phyloP scores from a whole-genome alignment of 1,140 invertebrate genomes.

The Drosophila subobscura region DNA sequence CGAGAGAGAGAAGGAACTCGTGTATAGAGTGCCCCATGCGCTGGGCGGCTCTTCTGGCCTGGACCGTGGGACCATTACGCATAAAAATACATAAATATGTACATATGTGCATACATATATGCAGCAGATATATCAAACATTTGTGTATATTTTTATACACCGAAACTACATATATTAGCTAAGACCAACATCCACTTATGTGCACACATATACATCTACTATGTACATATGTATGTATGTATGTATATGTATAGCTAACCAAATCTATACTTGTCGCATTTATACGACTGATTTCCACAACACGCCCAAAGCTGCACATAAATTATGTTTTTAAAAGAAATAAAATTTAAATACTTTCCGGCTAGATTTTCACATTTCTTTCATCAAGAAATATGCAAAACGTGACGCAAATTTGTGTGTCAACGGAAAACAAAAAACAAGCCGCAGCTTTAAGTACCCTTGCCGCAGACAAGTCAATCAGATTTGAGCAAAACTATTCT shows the following conservation, averaged over 20 bases:
- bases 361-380: conserved; percentile 31
- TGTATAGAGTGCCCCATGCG: no score
- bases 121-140: no score
- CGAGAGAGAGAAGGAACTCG: no score
- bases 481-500: no score
- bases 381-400: conserved; percentile 20
- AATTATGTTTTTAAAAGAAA: conserved; percentile 42
- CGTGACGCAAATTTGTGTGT: conserved; percentile 51
- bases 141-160: no score
- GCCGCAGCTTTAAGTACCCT: no score
- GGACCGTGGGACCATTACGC: not conserved
- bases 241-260: conserved; percentile 22
- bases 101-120: not conserved
- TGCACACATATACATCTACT: no score
- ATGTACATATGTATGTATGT: conserved; percentile 13
- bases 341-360: conserved; percentile 41
- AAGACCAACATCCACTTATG: no score
- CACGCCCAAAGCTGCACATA: conserved; percentile 19
- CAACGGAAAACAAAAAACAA: not conserved
- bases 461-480: no score
- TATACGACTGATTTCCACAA: not conserved
- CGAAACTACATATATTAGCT: no score
- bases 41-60: not conserved
- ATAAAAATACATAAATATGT: not conserved
- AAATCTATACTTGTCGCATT: conserved; percentile 1